These are phyloP conservation scores for Orius insidiosus DNA, from an alignment of 1,140 invertebrate genomes.

Conservation along the genomic window DNA sequence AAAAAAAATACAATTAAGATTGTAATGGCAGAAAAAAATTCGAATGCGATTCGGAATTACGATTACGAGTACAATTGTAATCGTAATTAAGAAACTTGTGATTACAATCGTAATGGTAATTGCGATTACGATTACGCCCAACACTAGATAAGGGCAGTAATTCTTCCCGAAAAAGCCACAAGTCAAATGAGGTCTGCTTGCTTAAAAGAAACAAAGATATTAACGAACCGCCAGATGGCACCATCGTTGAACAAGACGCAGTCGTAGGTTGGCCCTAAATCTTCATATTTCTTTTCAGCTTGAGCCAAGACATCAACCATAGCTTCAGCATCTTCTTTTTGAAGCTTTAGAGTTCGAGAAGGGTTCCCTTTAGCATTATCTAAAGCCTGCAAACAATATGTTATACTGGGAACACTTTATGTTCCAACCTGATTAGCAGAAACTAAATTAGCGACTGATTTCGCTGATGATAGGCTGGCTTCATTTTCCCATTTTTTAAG, in stretches of 20 bases:
- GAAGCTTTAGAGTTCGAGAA: conserved; percentile 55
- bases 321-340: conserved; percentile 78
- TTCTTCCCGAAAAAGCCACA: too few relatives aligned
- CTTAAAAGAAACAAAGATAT: background rate
- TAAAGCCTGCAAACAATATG: conserved; percentile 20
- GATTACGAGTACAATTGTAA: too few relatives aligned
- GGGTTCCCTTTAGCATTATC: conserved; percentile 30
- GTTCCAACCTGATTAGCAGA: too few relatives aligned
- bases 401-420: too few relatives aligned
- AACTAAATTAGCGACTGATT: too few relatives aligned
- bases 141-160: background rate
- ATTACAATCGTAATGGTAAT: too few relatives aligned
- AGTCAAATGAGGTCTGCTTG: background rate
- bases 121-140: background rate
- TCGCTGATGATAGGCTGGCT: conserved; percentile 43
- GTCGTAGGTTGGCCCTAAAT: conserved; percentile 80
- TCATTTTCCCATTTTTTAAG: conserved; percentile 70
- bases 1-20: too few relatives aligned
- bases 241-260: conserved; percentile 86
- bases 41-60: too few relatives aligned
- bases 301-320: conserved; percentile 59
- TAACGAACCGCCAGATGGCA: conserved; percentile 47
- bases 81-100: too few relatives aligned
- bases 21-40: too few relatives aligned
- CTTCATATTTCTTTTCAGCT: conserved; percentile 76